Evolutionary conservation across 2,888 invertebrate species (phyloP).

Genomic region (Pegoplata infirma): DNA sequence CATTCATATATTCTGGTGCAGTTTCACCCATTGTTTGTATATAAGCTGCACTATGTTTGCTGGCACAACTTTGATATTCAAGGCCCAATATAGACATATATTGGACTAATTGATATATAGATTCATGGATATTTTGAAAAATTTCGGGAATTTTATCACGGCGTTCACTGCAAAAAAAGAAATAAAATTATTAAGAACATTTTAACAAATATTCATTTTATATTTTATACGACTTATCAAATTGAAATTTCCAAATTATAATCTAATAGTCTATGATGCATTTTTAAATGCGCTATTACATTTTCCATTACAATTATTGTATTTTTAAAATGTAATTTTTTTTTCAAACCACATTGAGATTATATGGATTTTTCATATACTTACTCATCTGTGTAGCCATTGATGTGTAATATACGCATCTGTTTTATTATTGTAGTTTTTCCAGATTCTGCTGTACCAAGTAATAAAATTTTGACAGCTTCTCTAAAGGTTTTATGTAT

Average conservation of each 20-base stretch:
- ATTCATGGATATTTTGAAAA: slow-evolving; percentile 86
- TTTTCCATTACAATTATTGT: too few relatives aligned
- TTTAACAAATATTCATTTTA: background rate
- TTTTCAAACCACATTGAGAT: too few relatives aligned
- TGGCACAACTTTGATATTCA: slow-evolving; percentile 78
- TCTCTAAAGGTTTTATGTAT: slow-evolving; percentile 79
- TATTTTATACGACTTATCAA: too few relatives aligned
- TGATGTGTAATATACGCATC: slow-evolving; percentile 90
- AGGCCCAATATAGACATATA: slow-evolving; percentile 81
- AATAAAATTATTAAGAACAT: background rate
- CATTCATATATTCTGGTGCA: slow-evolving; percentile 80
- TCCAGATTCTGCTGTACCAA: slow-evolving; percentile 89
- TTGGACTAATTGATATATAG: slow-evolving; percentile 83
- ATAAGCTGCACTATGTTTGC: slow-evolving; percentile 76
- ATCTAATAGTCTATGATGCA: too few relatives aligned
- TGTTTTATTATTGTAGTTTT: slow-evolving; percentile 93
- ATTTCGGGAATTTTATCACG: slow-evolving; percentile 84
- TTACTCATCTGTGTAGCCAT: slow-evolving; percentile 87
- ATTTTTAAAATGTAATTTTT: too few relatives aligned
- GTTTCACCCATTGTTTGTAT: slow-evolving; percentile 80
- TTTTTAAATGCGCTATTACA: too few relatives aligned
- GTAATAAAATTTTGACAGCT: slow-evolving; percentile 81
- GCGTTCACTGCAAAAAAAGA: slow-evolving; percentile 81
- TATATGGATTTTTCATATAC: too few relatives aligned
- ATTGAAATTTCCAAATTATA: too few relatives aligned